phyloP scores from a whole-genome alignment of 2,113 vertebrate genomes.

The Amblyopsis rosae region DNA sequence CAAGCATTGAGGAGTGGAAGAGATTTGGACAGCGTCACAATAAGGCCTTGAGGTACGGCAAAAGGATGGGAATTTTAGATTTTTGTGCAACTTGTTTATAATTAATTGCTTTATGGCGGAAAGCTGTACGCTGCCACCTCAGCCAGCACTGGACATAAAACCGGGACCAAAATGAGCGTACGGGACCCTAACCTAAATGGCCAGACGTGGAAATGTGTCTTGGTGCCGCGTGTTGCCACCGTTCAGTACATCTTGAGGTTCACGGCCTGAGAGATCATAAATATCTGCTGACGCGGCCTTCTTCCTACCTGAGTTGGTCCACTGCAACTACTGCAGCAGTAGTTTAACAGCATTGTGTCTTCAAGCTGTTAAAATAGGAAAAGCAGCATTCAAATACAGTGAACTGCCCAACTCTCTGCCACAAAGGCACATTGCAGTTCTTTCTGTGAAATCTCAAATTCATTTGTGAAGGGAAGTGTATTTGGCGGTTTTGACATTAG shows the following conservation, averaged over 20 bases:
- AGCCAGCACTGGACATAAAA: constrained; percentile 39
- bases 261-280: constrained; percentile 7
- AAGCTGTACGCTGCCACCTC: constrained; percentile 4
- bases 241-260: background rate
- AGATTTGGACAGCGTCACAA: constrained; percentile 10
- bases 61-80: background rate
- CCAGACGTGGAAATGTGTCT: background rate
- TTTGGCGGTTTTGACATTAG: constrained; percentile 43
- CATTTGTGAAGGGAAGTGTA: constrained; percentile 33
- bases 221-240: background rate
- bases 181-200: background rate
- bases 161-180: background rate
- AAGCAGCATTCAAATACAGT: background rate
- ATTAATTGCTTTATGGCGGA: background rate
- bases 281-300: constrained; percentile 14
- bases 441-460: too few species aligned
- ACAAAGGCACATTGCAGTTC: background rate
- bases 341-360: background rate
- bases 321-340: constrained; percentile 21
- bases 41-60: constrained; percentile 14
- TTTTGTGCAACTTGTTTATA: background rate
- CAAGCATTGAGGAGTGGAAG: background rate
- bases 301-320: constrained; percentile 16
- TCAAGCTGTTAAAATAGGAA: constrained; percentile 3
- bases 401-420: background rate